Evolutionary conservation across 1,140 invertebrate species (phyloP).

Genomic region (Drusus annulatus): DNA sequence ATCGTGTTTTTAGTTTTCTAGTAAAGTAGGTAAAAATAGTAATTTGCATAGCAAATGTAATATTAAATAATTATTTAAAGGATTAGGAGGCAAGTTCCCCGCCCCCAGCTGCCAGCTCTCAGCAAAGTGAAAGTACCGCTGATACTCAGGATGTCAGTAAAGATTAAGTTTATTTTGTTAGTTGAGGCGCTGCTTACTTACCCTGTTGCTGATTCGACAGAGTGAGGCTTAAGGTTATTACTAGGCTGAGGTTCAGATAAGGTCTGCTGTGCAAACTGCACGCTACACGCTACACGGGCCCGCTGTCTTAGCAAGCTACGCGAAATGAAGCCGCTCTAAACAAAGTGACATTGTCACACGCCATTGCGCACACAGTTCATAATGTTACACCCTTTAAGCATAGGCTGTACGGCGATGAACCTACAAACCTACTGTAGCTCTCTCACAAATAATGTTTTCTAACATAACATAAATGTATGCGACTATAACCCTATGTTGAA

Average conservation of each 20-base stretch:
- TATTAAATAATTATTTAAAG: neutral
- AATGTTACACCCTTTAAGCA: neutral
- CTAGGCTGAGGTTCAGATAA: slow-evolving; percentile 17
- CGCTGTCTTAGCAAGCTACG: slow-evolving; percentile 1
- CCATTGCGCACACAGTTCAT: neutral
- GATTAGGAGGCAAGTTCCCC: neutral
- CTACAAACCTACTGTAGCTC: too few relatives aligned
- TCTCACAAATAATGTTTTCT: too few relatives aligned
- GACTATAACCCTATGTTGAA: too few relatives aligned
- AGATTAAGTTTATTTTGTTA: slow-evolving; percentile 51
- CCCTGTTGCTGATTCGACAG: slow-evolving; percentile 49
- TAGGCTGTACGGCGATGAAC: neutral
- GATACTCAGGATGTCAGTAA: slow-evolving; percentile 30
- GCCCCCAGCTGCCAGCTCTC: too few relatives aligned
- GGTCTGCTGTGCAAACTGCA: neutral
- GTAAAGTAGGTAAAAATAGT: too few relatives aligned
- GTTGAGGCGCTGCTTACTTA: slow-evolving; percentile 25
- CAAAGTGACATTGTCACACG: neutral
- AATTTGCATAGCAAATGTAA: too few relatives aligned
- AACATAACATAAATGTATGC: too few relatives aligned
- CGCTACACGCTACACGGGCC: neutral
- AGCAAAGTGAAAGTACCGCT: neutral
- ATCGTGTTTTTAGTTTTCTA: too few relatives aligned
- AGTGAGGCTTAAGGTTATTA: slow-evolving; percentile 53
- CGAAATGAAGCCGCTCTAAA: neutral